These are phyloP conservation scores for Dysmachus trigonus DNA, from an alignment of 2,888 invertebrate genomes.

Conservation along the genomic window DNA sequence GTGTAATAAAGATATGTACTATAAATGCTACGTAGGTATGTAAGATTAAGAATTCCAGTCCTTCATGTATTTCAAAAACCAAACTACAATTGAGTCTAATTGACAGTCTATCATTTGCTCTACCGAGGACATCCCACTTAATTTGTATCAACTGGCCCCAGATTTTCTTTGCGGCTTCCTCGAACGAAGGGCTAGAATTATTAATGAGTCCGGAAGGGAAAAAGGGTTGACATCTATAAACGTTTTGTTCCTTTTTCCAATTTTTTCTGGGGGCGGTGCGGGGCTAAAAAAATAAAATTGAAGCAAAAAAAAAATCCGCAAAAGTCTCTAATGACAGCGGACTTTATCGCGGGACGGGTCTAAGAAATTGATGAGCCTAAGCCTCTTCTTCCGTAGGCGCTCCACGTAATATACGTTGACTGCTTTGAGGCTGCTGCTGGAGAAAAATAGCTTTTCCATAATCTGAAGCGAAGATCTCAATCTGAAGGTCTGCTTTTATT, in stretches of 20 bases:
- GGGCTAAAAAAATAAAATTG: not conserved
- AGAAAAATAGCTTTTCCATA: constrained; percentile 39
- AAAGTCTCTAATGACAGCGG: not conserved
- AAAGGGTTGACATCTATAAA: constrained; percentile 3
- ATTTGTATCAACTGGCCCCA: not conserved
- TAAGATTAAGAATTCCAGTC: not conserved
- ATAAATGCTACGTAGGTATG: too few relatives aligned
- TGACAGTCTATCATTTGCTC: not conserved
- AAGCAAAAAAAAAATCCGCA: not conserved
- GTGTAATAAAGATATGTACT: too few relatives aligned
- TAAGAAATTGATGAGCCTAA: not conserved
- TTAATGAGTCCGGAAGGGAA: not conserved
- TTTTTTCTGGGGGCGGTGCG: not conserved
- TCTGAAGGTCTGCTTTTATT: constrained; percentile 36
- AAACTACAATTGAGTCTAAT: not conserved
- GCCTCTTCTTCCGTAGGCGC: not conserved
- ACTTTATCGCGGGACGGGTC: not conserved
- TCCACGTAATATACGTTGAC: not conserved
- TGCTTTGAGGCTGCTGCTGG: not conserved
- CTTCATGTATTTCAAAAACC: not conserved
- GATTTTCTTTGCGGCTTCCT: not conserved
- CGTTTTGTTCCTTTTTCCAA: not conserved
- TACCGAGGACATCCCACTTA: not conserved
- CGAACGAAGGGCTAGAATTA: not conserved
- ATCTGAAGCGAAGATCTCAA: constrained; percentile 36